A percentile compares a stretch with the other conserved stretches of the same genome.
Conservation (phyloP, 2,888 invertebrate genomes). For the Geotrupes spiniger region DNA sequence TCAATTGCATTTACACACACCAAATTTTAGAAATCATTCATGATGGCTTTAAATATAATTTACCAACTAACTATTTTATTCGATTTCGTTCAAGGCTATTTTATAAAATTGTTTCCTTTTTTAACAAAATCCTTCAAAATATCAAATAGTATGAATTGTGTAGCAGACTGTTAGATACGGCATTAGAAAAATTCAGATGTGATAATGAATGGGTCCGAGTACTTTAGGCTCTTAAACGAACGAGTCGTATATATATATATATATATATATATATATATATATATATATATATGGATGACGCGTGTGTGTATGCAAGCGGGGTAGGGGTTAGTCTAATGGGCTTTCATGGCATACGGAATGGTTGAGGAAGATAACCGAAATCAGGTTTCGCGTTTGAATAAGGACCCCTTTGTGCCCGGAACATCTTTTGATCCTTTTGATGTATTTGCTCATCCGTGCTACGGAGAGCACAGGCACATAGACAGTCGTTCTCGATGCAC, state of each 20-base stretch:
- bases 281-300: not conserved
- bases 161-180: too few relatives aligned
- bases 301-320: too few relatives aligned
- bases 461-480: conserved; percentile 38
- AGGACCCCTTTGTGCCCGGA: conserved; percentile 43
- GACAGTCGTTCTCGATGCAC: conserved; percentile 22
- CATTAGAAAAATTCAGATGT: conserved; percentile 28
- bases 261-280: not conserved
- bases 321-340: not conserved
- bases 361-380: conserved; percentile 43
- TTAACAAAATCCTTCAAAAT: too few relatives aligned
- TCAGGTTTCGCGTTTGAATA: conserved; percentile 48
- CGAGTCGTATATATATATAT: conserved; percentile 2
- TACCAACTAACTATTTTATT: too few relatives aligned
- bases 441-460: conserved; percentile 41
- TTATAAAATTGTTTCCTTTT: too few relatives aligned
- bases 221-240: conserved; percentile 26
- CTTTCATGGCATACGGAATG: not conserved
- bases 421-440: conserved; percentile 47
- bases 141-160: too few relatives aligned
- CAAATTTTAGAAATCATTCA: too few relatives aligned
- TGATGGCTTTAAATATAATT: too few relatives aligned
- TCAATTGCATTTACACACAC: too few relatives aligned
- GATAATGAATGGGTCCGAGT: conserved; percentile 27
- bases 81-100: too few relatives aligned